A percentile compares a stretch with the other conserved stretches of the same genome.
Evolutionary conservation across 2,113 vertebrate species (phyloP).

Genomic region (Picathartes gymnocephalus): DNA sequence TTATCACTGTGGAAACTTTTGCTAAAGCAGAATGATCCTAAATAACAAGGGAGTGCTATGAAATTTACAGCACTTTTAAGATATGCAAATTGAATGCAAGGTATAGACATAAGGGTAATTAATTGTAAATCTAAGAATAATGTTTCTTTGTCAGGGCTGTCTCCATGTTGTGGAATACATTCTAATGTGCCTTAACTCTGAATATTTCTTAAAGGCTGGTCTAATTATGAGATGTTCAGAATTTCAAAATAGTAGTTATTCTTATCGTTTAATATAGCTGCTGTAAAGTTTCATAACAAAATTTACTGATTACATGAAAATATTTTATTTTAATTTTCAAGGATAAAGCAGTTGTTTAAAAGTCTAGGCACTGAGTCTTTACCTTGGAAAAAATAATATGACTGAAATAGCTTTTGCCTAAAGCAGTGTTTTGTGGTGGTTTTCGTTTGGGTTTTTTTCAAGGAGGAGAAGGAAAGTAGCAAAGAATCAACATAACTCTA

Average conservation of each 20-base stretch:
- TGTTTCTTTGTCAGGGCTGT: constrained; percentile 97
- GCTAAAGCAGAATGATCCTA: constrained; percentile 76
- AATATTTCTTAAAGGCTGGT: constrained; percentile 86
- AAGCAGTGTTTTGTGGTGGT: background rate
- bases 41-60: constrained; percentile 85
- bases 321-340: constrained; percentile 64
- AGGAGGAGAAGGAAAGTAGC: background rate
- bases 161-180: constrained; percentile 92
- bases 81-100: constrained; percentile 97
- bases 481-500: background rate
- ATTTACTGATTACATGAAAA: constrained; percentile 65
- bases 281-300: constrained; percentile 62
- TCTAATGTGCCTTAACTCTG: constrained; percentile 91
- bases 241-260: constrained; percentile 80
- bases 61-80: constrained; percentile 90
- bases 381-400: background rate
- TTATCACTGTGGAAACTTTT: constrained; percentile 77
- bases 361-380: background rate
- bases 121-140: constrained; percentile 99
- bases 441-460: background rate
- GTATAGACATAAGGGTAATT: constrained; percentile 97
- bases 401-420: background rate
- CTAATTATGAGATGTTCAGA: constrained; percentile 86
- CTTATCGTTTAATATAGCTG: constrained; percentile 72
- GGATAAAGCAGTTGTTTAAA: constrained; percentile 39